Conservation (phyloP, 2,113 vertebrate species). For the Varanus salvator region DNA sequence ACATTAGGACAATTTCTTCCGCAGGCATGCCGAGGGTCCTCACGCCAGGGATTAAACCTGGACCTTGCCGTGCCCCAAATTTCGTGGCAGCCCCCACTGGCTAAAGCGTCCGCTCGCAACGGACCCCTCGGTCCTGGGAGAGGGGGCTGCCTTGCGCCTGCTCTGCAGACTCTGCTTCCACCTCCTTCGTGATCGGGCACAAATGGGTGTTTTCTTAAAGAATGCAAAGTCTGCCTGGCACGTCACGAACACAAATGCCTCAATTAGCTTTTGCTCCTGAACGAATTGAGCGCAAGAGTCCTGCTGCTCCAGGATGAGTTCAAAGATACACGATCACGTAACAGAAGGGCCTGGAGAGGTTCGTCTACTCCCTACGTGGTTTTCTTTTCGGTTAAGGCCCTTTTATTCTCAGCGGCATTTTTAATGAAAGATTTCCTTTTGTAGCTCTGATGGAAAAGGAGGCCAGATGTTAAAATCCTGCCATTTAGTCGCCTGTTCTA, state of each 20-base stretch:
- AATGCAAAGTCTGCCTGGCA: conserved; percentile 13
- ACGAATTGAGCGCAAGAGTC: background rate
- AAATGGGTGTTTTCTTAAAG: background rate
- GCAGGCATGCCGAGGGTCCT: background rate
- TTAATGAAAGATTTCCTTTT: background rate
- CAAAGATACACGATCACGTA: too few relatives aligned
- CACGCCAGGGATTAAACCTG: background rate
- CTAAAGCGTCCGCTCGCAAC: background rate
- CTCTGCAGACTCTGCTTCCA: background rate
- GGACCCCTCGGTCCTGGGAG: too few relatives aligned
- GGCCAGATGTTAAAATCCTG: background rate
- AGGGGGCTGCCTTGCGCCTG: fast-evolving
- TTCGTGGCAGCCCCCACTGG: background rate
- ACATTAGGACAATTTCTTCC: background rate
- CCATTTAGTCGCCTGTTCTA: background rate
- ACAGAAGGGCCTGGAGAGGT: background rate
- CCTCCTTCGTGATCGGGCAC: background rate
- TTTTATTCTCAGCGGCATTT: too few relatives aligned
- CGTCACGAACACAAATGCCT: conserved; percentile 4
- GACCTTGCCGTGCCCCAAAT: background rate
- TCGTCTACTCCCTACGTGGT: background rate
- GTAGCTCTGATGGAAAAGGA: background rate
- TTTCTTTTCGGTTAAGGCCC: background rate
- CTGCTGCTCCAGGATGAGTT: background rate
- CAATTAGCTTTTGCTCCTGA: conserved; percentile 30